These are phyloP conservation scores for Lasioglossum lativentre DNA, from an alignment of 2,888 invertebrate genomes.

Conservation along the genomic window DNA sequence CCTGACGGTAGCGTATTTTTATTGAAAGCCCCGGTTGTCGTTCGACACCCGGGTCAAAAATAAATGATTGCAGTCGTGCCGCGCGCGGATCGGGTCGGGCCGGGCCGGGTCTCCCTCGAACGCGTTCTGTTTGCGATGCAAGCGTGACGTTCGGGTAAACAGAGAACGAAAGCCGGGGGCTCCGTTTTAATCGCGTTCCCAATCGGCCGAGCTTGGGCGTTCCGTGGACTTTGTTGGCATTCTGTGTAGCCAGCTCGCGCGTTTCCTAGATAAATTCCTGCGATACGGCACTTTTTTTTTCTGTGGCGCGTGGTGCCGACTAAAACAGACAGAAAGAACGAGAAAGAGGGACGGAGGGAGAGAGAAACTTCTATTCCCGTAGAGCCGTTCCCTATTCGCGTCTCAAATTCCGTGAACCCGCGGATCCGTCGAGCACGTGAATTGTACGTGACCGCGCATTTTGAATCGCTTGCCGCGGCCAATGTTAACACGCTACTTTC, in stretches of 20 bases:
- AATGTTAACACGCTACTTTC: background rate
- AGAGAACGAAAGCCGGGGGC: constrained; percentile 30
- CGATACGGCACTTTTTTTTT: constrained; percentile 37
- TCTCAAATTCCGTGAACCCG: constrained; percentile 20
- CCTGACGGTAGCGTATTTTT: constrained; percentile 39
- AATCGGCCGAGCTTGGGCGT: constrained; percentile 45
- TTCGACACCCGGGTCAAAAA: constrained; percentile 28
- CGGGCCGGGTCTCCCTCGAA: constrained; percentile 11
- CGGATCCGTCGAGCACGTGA: background rate
- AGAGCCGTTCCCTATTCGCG: background rate
- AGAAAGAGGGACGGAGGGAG: background rate
- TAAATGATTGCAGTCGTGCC: constrained; percentile 16
- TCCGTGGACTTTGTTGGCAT: constrained; percentile 57
- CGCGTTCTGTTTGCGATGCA: constrained; percentile 36
- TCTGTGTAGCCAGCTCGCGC: constrained; percentile 33
- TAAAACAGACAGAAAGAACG: background rate
- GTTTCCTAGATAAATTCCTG: constrained; percentile 60
- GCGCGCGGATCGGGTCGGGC: background rate
- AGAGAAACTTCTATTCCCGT: background rate
- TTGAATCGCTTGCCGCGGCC: background rate
- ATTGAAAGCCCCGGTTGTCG: constrained; percentile 45
- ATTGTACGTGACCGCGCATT: constrained; percentile 23
- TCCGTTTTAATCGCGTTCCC: constrained; percentile 45
- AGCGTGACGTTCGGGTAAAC: constrained; percentile 50
- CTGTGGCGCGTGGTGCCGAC: background rate